These are phyloP conservation scores for Marmota monax DNA, from an alignment of 2,113 vertebrate genomes.

Conservation along the genomic window DNA sequence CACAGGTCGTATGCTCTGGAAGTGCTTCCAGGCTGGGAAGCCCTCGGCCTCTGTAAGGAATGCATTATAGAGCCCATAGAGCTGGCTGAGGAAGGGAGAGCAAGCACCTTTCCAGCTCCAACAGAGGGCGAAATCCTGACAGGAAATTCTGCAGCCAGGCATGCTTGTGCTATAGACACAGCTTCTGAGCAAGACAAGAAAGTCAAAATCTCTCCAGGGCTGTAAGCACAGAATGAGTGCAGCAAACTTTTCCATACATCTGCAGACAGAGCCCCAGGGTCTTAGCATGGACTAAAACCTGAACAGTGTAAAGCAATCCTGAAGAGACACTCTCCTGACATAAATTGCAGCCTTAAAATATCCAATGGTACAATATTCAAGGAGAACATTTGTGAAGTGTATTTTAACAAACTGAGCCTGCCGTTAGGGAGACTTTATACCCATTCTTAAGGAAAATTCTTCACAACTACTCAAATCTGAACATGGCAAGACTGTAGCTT, in stretches of 20 bases:
- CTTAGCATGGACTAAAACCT: not conserved
- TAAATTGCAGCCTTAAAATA: not conserved
- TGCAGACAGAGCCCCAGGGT: not conserved
- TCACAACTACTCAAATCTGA: not conserved
- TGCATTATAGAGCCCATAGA: not conserved
- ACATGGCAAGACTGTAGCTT: not conserved
- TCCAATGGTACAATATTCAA: not conserved
- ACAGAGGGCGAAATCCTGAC: not conserved
- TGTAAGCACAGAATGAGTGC: not conserved
- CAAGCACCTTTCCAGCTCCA: not conserved
- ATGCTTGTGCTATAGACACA: not conserved
- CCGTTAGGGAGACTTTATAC: not conserved
- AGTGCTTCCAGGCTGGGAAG: not conserved
- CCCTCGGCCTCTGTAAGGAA: not conserved
- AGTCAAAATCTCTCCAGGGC: not conserved
- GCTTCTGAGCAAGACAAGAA: not conserved
- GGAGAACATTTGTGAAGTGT: not conserved
- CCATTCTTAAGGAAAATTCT: slow-evolving; percentile 54
- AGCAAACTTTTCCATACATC: not conserved
- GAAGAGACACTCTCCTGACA: not conserved
- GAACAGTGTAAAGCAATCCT: not conserved
- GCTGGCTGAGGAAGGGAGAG: not conserved
- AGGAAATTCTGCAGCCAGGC: not conserved
- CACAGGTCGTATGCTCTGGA: not conserved
- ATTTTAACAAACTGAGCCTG: not conserved